Percentiles rank a stretch among this genome's conserved stretches.
Evolutionary conservation across 2,888 invertebrate genomes (phyloP).

Genomic region (Napeogenes inachia): DNA sequence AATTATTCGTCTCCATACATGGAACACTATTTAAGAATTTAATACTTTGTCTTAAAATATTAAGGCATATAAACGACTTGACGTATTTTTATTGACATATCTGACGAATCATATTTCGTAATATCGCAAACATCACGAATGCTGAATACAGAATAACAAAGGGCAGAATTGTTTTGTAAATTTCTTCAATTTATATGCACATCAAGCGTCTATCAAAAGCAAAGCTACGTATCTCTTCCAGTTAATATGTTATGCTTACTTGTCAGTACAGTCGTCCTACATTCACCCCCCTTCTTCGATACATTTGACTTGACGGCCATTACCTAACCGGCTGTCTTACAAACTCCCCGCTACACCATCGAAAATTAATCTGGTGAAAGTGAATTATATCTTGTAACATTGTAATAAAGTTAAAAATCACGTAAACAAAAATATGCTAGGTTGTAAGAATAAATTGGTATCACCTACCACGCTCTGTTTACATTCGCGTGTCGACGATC

Average conservation of each 20-base stretch:
- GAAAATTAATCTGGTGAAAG: conserved; percentile 30
- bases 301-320: conserved; percentile 66
- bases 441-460: conserved; percentile 47
- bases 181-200: conserved; percentile 25
- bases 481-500: conserved; percentile 60
- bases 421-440: conserved; percentile 28
- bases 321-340: conserved; percentile 70
- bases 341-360: conserved; percentile 48
- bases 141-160: conserved; percentile 17
- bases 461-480: conserved; percentile 61
- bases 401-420: conserved; percentile 46
- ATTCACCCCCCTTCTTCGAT: conserved; percentile 71
- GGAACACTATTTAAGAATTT: neutral
- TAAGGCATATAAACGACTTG: neutral
- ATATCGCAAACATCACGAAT: conserved; percentile 5
- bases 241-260: conserved; percentile 42
- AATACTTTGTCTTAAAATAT: too few relatives aligned
- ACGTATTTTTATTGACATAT: neutral
- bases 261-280: conserved; percentile 59
- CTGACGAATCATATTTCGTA: conserved; percentile 1
- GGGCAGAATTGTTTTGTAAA: conserved; percentile 8
- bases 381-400: conserved; percentile 36
- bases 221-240: conserved; percentile 49
- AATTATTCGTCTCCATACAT: neutral
- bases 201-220: conserved; percentile 39